phyloP scores from a whole-genome alignment of 2,797 vertebrate genomes.

The Enteromius viviparus region DNA sequence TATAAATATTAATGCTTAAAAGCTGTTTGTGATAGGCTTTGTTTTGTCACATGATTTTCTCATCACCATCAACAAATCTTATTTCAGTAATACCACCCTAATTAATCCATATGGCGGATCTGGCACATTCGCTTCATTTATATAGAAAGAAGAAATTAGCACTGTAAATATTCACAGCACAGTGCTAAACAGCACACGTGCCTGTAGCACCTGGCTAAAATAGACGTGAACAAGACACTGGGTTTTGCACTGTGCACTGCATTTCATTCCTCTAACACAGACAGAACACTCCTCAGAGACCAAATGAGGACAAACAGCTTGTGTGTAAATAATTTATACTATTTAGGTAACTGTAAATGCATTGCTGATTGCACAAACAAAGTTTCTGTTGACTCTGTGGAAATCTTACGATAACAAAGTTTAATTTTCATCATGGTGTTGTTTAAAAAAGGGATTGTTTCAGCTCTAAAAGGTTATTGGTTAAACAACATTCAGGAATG shows the following conservation, averaged over 20 bases:
- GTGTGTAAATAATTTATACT: conserved; percentile 22
- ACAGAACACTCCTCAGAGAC: background rate
- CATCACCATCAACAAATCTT: background rate
- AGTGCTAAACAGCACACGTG: background rate
- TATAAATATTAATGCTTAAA: too few species aligned
- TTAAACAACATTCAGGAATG: background rate
- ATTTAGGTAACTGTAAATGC: conserved; percentile 12
- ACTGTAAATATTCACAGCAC: background rate
- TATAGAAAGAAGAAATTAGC: background rate
- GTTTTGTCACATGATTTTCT: too few species aligned
- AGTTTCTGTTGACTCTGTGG: conserved; percentile 2
- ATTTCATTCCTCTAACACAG: conserved; percentile 3
- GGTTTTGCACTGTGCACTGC: background rate
- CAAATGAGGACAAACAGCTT: conserved; percentile 18
- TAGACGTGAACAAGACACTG: background rate
- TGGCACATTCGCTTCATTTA: background rate
- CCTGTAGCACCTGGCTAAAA: background rate
- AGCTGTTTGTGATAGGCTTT: too few species aligned
- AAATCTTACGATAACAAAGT: background rate
- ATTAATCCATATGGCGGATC: background rate
- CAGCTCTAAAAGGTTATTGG: background rate
- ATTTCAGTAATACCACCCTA: background rate
- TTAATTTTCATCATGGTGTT: background rate
- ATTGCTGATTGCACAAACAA: conserved; percentile 16
- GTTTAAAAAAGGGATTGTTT: background rate